phyloP scores from a whole-genome alignment of 2,888 invertebrate species.

The Metacarcinus magister region DNA sequence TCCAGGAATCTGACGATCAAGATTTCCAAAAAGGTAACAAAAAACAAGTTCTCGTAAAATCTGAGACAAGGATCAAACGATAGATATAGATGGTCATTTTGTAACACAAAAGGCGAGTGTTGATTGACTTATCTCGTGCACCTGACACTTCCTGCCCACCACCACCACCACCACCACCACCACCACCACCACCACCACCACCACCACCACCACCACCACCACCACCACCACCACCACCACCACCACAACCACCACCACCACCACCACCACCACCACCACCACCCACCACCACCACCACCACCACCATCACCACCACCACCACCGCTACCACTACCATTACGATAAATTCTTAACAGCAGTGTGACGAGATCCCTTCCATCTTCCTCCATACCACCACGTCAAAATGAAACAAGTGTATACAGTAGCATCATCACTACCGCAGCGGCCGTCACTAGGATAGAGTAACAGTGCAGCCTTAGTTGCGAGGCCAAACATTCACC shows the following conservation, averaged over 20 bases:
- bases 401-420: neutral
- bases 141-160: slow-evolving; percentile 6
- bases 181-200: neutral
- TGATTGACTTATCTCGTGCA: slow-evolving; percentile 18
- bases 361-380: neutral
- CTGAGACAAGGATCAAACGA: neutral
- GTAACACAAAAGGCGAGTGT: neutral
- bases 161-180: too few species aligned
- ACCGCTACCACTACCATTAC: too few species aligned
- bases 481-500: too few species aligned
- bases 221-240: too few species aligned
- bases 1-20: neutral
- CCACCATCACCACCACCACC: too few species aligned
- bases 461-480: too few species aligned
- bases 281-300: too few species aligned
- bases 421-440: neutral
- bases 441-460: neutral
- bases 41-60: neutral
- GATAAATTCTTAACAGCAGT: neutral
- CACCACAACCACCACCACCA: too few species aligned
- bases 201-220: neutral
- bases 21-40: neutral
- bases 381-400: neutral
- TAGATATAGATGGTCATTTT: neutral
- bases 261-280: too few species aligned